phyloP scores from a whole-genome alignment of 2,888 invertebrate species.

The Tupiocoris notatus region DNA sequence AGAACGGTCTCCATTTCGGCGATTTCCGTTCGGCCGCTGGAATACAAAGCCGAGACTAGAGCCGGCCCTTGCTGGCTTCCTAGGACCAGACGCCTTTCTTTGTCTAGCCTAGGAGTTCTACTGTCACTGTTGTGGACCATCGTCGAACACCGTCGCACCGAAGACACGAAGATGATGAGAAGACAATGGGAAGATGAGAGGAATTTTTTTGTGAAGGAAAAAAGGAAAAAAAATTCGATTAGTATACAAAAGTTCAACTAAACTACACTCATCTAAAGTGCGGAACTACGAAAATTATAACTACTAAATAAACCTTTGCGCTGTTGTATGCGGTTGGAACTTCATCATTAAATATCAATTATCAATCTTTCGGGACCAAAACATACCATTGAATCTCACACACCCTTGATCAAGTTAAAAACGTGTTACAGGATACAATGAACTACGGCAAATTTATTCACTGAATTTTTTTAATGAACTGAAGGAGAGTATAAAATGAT shows the following conservation, averaged over 20 bases:
- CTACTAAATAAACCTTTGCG: too few relatives aligned
- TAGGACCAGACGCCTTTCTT: conserved; percentile 4
- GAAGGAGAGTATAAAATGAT: too few relatives aligned
- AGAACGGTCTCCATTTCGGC: conserved; percentile 93
- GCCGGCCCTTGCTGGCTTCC: conserved; percentile 27
- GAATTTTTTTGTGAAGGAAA: neutral
- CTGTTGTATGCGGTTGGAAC: too few relatives aligned
- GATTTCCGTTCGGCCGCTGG: conserved; percentile 64
- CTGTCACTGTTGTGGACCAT: conserved; percentile 18
- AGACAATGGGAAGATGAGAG: neutral
- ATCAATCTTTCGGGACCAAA: too few relatives aligned
- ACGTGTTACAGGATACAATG: too few relatives aligned
- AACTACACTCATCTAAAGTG: too few relatives aligned
- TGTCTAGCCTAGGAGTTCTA: conserved; percentile 40
- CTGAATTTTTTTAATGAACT: too few relatives aligned
- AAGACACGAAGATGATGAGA: neutral
- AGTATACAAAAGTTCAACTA: conserved; percentile 9
- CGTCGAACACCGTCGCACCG: conserved; percentile 9
- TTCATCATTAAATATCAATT: too few relatives aligned
- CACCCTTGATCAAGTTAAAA: too few relatives aligned
- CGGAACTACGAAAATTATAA: too few relatives aligned
- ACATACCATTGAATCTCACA: too few relatives aligned
- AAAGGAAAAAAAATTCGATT: conserved; percentile 1
- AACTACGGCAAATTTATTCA: too few relatives aligned
- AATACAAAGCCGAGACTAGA: conserved; percentile 40